phyloP scores from a whole-genome alignment of 2,797 vertebrate species.

The Capromys pilorides region DNA sequence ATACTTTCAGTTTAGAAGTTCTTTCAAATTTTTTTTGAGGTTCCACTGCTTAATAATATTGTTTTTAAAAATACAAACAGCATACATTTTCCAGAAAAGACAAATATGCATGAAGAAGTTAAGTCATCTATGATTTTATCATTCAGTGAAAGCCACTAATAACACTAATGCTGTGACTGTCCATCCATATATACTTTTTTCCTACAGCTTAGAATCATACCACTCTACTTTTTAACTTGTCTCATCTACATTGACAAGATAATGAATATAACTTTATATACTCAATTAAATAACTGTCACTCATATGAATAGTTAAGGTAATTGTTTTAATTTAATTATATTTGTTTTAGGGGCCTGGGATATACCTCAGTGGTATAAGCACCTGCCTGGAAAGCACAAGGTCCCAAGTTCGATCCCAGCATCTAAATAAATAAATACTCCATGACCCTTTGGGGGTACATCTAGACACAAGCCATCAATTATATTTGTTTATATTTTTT shows the following conservation, averaged over 20 bases:
- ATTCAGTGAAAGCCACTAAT: not conserved
- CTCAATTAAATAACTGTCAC: not conserved
- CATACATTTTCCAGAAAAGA: not conserved
- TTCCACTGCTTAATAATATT: slow-evolving; percentile 26
- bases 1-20: slow-evolving; percentile 48
- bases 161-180: not conserved
- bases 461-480: not conserved
- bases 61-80: not conserved
- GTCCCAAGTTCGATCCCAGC: too few species aligned
- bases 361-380: too few species aligned
- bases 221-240: slow-evolving; percentile 13
- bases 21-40: slow-evolving; percentile 26
- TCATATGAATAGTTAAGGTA: slow-evolving; percentile 21
- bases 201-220: slow-evolving; percentile 19
- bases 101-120: slow-evolving; percentile 40
- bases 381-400: too few species aligned
- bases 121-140: not conserved
- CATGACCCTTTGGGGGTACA: too few species aligned
- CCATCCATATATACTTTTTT: not conserved
- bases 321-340: slow-evolving; percentile 14
- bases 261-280: slow-evolving; percentile 40
- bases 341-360: not conserved
- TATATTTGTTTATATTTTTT: slow-evolving; percentile 2
- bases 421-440: too few species aligned
- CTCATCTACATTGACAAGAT: not conserved